These are phyloP conservation scores for Ruditapes philippinarum DNA, from an alignment of 1,140 invertebrate species.

Conservation along the genomic window DNA sequence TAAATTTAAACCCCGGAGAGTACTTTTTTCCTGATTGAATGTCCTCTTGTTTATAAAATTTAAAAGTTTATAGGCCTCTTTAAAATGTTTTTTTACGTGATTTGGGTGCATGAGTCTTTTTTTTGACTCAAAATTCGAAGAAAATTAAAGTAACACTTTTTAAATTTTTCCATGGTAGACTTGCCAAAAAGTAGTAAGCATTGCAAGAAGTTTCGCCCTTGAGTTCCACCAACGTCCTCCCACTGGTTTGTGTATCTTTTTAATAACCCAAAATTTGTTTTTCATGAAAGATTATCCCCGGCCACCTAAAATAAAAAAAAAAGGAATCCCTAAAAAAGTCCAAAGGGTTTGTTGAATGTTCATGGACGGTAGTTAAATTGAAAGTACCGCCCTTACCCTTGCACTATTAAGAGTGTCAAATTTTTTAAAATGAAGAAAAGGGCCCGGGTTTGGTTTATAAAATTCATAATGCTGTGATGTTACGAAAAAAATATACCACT, in stretches of 20 bases:
- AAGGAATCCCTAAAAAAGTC: no score
- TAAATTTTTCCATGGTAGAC: not conserved
- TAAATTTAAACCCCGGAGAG: not conserved
- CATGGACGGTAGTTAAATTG: no score
- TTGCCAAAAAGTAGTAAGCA: constrained; percentile 4
- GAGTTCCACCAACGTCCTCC: constrained; percentile 35
- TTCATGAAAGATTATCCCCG: constrained; percentile 24
- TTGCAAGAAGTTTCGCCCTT: constrained; percentile 6
- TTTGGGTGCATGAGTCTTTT: not conserved
- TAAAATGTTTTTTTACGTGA: not conserved
- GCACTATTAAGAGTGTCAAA: no score
- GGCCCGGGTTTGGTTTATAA: no score
- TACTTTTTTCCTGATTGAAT: not conserved
- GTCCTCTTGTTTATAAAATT: not conserved
- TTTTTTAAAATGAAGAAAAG: no score
- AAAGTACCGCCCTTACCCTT: no score
- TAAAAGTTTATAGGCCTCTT: not conserved
- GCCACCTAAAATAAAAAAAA: constrained; percentile 42
- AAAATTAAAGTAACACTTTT: constrained; percentile 18
- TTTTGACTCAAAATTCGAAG: constrained; percentile 38
- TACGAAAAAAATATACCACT: no score
- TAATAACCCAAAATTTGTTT: not conserved
- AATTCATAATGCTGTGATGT: no score
- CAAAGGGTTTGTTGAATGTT: no score
- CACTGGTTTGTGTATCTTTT: constrained; percentile 2